Conservation (phyloP, 2,888 invertebrate genomes). For the Catocala sponsa region DNA sequence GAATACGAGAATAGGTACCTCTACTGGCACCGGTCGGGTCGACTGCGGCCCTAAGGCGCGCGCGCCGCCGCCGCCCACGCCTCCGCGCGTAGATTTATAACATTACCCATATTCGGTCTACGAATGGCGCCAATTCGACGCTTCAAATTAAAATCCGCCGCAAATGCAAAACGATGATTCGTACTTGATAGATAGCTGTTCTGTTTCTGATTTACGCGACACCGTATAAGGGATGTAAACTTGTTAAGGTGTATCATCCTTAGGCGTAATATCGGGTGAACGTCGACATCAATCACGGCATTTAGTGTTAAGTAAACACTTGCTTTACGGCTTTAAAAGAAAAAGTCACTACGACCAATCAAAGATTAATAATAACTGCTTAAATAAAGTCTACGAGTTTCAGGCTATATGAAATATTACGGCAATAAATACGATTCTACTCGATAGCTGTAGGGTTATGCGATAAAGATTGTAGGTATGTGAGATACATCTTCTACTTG, state of each 20-base stretch:
- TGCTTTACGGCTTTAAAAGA: constrained; percentile 25
- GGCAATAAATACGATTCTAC: not conserved
- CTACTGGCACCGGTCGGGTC: constrained; percentile 53
- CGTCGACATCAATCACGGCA: constrained; percentile 51
- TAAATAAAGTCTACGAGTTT: not conserved
- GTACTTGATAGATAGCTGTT: constrained; percentile 78
- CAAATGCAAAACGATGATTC: constrained; percentile 80
- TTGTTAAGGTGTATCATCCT: constrained; percentile 56
- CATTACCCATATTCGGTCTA: constrained; percentile 86
- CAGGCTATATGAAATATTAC: not conserved
- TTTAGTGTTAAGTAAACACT: constrained; percentile 45
- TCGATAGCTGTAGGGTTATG: constrained; percentile 45
- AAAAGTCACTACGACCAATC: not conserved
- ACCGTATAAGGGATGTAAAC: constrained; percentile 66
- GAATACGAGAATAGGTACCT: constrained; percentile 68
- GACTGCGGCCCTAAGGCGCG: constrained; percentile 65
- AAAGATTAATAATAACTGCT: not conserved
- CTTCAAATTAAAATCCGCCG: constrained; percentile 82
- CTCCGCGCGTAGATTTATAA: constrained; percentile 79
- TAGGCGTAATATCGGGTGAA: constrained; percentile 47
- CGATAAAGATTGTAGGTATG: constrained; percentile 43
- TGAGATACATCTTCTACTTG: constrained; percentile 61
- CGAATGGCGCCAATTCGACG: constrained; percentile 86
- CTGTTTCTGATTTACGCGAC: constrained; percentile 77
- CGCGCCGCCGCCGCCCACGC: constrained; percentile 73